These are phyloP conservation scores for Acheta domesticus DNA, from an alignment of 2,888 invertebrate genomes.

Conservation along the genomic window DNA sequence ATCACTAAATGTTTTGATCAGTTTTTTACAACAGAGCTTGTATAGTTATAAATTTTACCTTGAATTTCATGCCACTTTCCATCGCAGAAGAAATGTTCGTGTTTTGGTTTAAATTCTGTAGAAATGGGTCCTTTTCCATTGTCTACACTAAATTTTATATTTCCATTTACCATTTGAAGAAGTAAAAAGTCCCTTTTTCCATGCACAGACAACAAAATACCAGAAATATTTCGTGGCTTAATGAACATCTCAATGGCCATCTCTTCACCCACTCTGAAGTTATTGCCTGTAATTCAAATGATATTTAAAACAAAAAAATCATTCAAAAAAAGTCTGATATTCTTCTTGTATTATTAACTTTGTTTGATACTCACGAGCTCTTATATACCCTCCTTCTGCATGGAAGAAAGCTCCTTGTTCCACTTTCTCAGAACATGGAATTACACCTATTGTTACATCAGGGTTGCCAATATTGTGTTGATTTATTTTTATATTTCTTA, in stretches of 20 bases:
- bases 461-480: conserved; percentile 62
- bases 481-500: conserved; percentile 71
- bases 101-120: conserved; percentile 65
- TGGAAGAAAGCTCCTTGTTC: conserved; percentile 84
- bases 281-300: conserved; percentile 55
- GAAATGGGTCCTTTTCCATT: conserved; percentile 77
- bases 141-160: conserved; percentile 77
- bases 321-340: no score
- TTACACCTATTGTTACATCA: conserved; percentile 57
- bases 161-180: conserved; percentile 83
- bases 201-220: conserved; percentile 81
- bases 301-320: no score
- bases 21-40: no score
- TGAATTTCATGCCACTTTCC: conserved; percentile 91
- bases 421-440: conserved; percentile 74
- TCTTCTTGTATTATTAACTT: no score
- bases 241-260: conserved; percentile 81
- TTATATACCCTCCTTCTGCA: conserved; percentile 70
- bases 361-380: conserved; percentile 52
- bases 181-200: conserved; percentile 79
- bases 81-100: conserved; percentile 77
- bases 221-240: conserved; percentile 78
- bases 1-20: no score
- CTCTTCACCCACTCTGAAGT: conserved; percentile 73
- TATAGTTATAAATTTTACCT: conserved; percentile 50